A percentile compares a stretch with the other conserved stretches of the same genome.
Conservation (phyloP, 2,113 vertebrate genomes). For the Physeter macrocephalus region DNA sequence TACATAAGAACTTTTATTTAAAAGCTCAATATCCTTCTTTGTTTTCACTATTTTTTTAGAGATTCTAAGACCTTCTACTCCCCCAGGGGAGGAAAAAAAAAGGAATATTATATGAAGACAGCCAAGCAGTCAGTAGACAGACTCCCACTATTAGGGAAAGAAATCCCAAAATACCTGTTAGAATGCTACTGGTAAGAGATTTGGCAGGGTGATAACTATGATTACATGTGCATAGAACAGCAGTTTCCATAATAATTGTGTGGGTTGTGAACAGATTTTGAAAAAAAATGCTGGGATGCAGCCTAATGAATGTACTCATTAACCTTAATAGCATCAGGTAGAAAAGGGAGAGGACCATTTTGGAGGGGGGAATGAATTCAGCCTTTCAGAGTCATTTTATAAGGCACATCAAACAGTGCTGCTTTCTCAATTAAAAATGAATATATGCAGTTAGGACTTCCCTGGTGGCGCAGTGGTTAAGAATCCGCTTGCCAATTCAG, state of each 20-base stretch:
- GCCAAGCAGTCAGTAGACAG: slow-evolving; percentile 36
- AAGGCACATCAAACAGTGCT: background rate
- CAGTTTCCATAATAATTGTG: slow-evolving; percentile 74
- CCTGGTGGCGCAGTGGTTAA: too few relatives aligned
- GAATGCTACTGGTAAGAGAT: slow-evolving; percentile 66
- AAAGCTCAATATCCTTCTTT: background rate
- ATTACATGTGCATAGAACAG: slow-evolving; percentile 64
- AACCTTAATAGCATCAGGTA: slow-evolving; percentile 63
- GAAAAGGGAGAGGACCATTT: slow-evolving; percentile 29
- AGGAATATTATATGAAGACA: slow-evolving; percentile 28
- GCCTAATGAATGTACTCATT: slow-evolving; percentile 73
- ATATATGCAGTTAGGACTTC: background rate
- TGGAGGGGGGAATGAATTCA: background rate
- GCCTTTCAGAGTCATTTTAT: background rate
- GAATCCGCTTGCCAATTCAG: too few relatives aligned
- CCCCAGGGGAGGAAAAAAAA: fast-evolving
- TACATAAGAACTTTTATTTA: background rate
- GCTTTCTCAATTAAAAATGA: slow-evolving; percentile 44
- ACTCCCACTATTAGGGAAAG: slow-evolving; percentile 48
- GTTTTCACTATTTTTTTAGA: slow-evolving; percentile 28
- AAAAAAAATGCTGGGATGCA: slow-evolving; percentile 43
- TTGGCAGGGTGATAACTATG: slow-evolving; percentile 67
- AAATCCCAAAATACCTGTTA: slow-evolving; percentile 53
- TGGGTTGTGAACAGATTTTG: slow-evolving; percentile 68
- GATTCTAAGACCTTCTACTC: background rate